phyloP scores from a whole-genome alignment of 1,140 invertebrate species.

The Diprion similis region DNA sequence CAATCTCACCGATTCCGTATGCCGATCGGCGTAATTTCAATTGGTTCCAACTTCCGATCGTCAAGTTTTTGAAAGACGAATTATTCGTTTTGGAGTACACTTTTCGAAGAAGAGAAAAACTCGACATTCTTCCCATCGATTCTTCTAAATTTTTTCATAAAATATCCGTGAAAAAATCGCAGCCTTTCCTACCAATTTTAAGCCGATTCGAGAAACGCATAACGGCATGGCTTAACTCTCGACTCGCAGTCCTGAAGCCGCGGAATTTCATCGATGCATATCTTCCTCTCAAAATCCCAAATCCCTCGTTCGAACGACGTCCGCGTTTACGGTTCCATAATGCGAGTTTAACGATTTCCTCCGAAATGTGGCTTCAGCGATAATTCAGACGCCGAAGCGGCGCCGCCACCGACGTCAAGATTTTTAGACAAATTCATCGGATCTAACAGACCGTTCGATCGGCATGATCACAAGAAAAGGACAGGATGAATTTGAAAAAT shows the following conservation, averaged over 20 bases:
- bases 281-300: background rate
- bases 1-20: too few relatives aligned
- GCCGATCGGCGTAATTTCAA: too few relatives aligned
- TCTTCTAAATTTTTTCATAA: too few relatives aligned
- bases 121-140: too few relatives aligned
- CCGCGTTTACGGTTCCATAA: background rate
- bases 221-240: too few relatives aligned
- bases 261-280: background rate
- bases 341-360: conserved; percentile 12
- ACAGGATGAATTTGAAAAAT: too few relatives aligned
- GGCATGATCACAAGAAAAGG: background rate
- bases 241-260: too few relatives aligned
- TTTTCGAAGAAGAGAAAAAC: too few relatives aligned
- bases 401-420: background rate
- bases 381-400: background rate
- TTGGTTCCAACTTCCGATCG: too few relatives aligned
- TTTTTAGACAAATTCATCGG: conserved; percentile 17
- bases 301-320: background rate
- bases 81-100: too few relatives aligned
- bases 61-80: too few relatives aligned
- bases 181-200: background rate
- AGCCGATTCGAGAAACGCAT: background rate
- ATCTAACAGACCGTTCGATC: conserved; percentile 9
- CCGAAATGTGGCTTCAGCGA: background rate
- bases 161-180: too few relatives aligned